These are phyloP conservation scores for Anthoscopus minutus DNA, from an alignment of 2,113 vertebrate species.

Conservation along the genomic window DNA sequence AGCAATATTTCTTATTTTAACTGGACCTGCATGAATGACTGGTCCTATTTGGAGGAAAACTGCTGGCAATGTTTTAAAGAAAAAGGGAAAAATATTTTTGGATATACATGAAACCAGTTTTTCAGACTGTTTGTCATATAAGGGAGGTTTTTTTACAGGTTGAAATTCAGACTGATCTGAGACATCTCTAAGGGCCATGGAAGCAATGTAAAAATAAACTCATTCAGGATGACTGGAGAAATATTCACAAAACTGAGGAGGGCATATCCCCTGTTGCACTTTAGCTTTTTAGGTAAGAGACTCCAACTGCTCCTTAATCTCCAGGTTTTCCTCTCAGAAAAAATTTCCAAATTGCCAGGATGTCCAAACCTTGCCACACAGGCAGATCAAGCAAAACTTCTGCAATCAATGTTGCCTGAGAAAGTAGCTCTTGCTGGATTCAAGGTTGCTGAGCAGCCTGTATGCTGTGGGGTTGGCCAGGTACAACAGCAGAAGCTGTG, in stretches of 20 bases:
- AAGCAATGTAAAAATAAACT: not conserved
- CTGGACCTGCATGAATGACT: not conserved
- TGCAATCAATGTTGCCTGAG: not conserved
- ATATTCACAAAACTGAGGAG: not conserved
- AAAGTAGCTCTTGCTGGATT: not conserved
- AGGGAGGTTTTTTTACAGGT: not conserved
- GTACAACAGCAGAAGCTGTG: not conserved
- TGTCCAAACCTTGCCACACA: not conserved
- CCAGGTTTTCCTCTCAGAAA: not conserved
- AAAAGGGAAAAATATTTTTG: not conserved
- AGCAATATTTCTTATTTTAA: not conserved
- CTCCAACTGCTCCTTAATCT: not conserved
- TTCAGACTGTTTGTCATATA: not conserved
- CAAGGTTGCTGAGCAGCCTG: not conserved
- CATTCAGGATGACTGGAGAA: not conserved
- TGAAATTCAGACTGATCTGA: not conserved
- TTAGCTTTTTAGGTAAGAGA: not conserved
- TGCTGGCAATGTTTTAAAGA: not conserved
- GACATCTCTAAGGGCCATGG: not conserved
- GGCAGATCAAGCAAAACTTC: not conserved
- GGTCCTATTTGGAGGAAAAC: not conserved
- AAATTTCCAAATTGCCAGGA: not conserved
- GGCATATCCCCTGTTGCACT: not conserved
- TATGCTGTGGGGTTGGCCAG: accelerated
- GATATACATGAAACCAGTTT: not conserved